Conservation (phyloP, 2,113 vertebrate genomes). For the Neodontobutis hainanensis region DNA sequence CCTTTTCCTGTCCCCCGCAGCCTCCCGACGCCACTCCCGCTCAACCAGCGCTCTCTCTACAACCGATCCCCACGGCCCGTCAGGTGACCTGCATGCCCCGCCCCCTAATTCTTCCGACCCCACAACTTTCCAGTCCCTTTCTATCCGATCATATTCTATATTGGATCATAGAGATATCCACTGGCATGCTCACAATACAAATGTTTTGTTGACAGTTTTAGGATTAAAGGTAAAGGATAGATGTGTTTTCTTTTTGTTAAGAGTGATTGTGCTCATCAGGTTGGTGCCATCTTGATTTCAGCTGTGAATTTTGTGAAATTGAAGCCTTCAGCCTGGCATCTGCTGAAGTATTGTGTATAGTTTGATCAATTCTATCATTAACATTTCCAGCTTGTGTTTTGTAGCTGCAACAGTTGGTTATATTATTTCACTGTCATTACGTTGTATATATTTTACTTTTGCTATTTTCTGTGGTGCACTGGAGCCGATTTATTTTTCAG, state of each 20-base stretch:
- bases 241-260: neutral
- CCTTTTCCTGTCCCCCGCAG: constrained; percentile 91
- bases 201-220: neutral
- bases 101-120: neutral
- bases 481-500: too few relatives aligned
- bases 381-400: too few relatives aligned
- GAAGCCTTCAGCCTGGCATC: neutral
- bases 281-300: constrained; percentile 12
- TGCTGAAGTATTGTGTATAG: neutral
- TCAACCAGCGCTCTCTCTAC: constrained; percentile 99
- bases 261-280: constrained; percentile 5
- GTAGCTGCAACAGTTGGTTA: too few relatives aligned
- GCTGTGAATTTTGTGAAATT: neutral
- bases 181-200: constrained; percentile 54
- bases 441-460: too few relatives aligned
- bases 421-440: too few relatives aligned
- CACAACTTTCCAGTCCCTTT: neutral
- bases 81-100: constrained; percentile 97
- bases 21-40: constrained; percentile 98
- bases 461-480: too few relatives aligned
- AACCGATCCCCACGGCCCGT: constrained; percentile 95
- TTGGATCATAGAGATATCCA: neutral
- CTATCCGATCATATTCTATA: neutral
- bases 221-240: neutral
- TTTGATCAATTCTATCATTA: too few relatives aligned